phyloP scores from a whole-genome alignment of 1,140 invertebrate species.

The Caenorhabditis latens region DNA sequence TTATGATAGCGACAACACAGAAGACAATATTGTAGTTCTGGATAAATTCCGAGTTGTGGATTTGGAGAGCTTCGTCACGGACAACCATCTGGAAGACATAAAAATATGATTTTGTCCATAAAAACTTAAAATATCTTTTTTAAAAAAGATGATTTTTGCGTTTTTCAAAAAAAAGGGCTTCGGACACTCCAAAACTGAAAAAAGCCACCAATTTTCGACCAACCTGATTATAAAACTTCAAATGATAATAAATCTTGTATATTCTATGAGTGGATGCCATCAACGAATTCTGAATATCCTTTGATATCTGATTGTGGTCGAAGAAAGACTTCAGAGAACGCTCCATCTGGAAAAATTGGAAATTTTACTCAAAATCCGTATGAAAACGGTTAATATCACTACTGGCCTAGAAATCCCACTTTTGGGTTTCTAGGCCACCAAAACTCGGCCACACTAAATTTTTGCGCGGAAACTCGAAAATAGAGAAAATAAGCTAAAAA shows the following conservation, averaged over 20 bases:
- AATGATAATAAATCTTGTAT: slow-evolving; percentile 42
- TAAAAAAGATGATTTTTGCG: too few species aligned
- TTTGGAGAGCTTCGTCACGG: slow-evolving; percentile 21
- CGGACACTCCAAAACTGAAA: too few species aligned
- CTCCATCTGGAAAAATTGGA: slow-evolving; percentile 17
- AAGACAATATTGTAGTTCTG: slow-evolving; percentile 32
- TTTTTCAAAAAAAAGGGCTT: too few species aligned
- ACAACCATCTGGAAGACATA: background rate
- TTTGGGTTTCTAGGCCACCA: too few species aligned
- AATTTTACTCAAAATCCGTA: too few species aligned
- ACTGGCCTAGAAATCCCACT: too few species aligned
- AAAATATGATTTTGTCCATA: too few species aligned
- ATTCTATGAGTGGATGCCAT: slow-evolving; percentile 35
- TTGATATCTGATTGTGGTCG: slow-evolving; percentile 23
- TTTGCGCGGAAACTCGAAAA: too few species aligned
- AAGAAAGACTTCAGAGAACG: background rate
- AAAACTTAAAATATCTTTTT: too few species aligned
- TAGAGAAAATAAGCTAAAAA: too few species aligned
- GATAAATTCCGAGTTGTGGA: slow-evolving; percentile 21
- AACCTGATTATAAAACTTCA: slow-evolving; percentile 44
- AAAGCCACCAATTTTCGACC: background rate
- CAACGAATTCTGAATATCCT: slow-evolving; percentile 44
- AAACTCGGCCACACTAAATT: too few species aligned
- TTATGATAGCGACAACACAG: background rate
- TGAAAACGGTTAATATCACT: too few species aligned